A percentile compares a stretch with the other conserved stretches of the same genome.
Evolutionary conservation across 64 coral and sea anemone genomes (phyloP).

Genomic region (Pocillopora damicornis): DNA sequence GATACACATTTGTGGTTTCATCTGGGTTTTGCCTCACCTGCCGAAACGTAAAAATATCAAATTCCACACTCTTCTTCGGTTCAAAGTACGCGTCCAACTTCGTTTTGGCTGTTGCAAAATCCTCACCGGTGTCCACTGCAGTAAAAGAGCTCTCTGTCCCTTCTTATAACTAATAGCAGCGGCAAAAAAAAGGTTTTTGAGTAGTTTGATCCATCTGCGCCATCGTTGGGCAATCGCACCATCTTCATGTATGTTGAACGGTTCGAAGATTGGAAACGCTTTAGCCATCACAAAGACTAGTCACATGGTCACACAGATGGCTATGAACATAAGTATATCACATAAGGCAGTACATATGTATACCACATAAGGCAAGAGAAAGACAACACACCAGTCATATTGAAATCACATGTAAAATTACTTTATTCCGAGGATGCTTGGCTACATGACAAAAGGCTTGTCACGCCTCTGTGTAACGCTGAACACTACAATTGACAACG

Average conservation of each 20-base stretch:
- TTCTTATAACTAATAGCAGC: conserved; percentile 43
- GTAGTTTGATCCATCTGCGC: no score
- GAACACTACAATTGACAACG: no score
- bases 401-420: no score
- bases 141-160: conserved; percentile 39
- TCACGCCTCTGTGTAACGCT: no score
- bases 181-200: neutral
- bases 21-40: conserved; percentile 47
- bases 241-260: conserved; percentile 30
- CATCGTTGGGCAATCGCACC: neutral
- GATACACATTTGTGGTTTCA: conserved; percentile 36
- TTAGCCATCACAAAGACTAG: no score
- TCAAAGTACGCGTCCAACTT: conserved; percentile 41
- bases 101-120: conserved; percentile 39
- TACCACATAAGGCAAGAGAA: no score
- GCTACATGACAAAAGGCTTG: no score
- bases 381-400: no score
- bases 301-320: no score
- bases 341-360: no score
- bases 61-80: conserved; percentile 35
- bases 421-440: no score
- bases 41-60: conserved; percentile 48
- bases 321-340: no score
- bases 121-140: conserved; percentile 39
- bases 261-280: neutral